phyloP scores from a whole-genome alignment of 2,888 invertebrate genomes.

The Synanthedon tipuliformis region DNA sequence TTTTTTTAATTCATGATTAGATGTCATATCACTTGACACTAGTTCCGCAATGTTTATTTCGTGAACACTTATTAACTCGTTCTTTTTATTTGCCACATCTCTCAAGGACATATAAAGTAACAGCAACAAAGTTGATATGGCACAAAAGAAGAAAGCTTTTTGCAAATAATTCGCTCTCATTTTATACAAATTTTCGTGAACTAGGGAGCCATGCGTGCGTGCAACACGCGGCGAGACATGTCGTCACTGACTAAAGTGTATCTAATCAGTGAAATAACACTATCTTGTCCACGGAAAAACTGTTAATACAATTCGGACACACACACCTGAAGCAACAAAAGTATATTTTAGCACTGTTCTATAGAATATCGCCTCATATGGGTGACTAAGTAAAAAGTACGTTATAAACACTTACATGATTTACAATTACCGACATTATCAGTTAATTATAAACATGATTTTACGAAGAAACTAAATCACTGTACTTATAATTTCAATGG shows the following conservation, averaged over 20 bases:
- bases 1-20: neutral
- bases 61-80: neutral
- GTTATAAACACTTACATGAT: no score
- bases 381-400: no score
- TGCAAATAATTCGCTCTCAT: neutral
- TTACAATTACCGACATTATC: no score
- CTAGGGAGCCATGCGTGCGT: neutral
- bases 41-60: neutral
- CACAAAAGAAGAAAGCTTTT: neutral
- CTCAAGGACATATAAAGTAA: neutral
- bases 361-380: no score
- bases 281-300: neutral
- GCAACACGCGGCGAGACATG: neutral
- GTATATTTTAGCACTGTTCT: no score
- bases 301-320: neutral
- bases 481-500: no score
- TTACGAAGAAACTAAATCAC: no score
- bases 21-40: neutral
- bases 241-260: neutral
- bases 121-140: neutral
- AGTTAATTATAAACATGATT: no score
- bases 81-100: no score
- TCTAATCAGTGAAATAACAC: neutral
- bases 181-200: neutral
- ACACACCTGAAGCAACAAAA: neutral